Conservation (phyloP, 1,140 invertebrate genomes). For the Lepidurus packardi region DNA sequence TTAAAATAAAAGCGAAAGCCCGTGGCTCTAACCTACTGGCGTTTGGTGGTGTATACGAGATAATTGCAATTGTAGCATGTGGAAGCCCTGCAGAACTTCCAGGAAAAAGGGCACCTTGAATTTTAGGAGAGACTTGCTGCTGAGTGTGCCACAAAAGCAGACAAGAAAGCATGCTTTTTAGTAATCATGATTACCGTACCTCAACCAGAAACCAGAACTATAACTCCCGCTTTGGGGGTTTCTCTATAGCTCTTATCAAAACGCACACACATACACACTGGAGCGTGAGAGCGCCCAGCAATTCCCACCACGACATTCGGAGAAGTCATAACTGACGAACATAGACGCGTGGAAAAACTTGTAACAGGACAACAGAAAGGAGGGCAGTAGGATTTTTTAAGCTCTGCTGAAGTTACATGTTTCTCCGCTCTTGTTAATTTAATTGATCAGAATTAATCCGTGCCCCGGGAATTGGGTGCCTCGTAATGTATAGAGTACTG, state of each 20-base stretch:
- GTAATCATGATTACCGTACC: conserved; percentile 1
- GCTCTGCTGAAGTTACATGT: no score
- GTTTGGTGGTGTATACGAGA: conserved; percentile 6
- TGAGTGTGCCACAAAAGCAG: conserved; percentile 13
- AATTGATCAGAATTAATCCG: no score
- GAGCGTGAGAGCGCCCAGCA: background rate
- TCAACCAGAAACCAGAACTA: conserved; percentile 2
- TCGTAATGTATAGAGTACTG: background rate
- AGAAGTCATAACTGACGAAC: background rate
- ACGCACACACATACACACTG: background rate
- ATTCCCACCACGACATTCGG: background rate
- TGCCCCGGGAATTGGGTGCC: background rate
- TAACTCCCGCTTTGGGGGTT: conserved; percentile 7
- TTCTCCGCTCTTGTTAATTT: no score
- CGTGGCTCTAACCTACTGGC: conserved; percentile 4
- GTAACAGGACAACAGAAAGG: background rate
- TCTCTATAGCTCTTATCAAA: background rate
- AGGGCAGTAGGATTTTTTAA: no score
- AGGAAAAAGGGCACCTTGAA: conserved; percentile 21
- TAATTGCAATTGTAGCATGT: conserved; percentile 15
- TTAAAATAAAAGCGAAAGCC: conserved; percentile 10
- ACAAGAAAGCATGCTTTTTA: conserved; percentile 3
- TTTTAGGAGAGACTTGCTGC: background rate
- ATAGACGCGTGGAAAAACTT: background rate
- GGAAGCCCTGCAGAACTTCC: conserved; percentile 13